Evolutionary conservation across 2,113 vertebrate species (phyloP).

Genomic region (Cochlearius cochlearius): DNA sequence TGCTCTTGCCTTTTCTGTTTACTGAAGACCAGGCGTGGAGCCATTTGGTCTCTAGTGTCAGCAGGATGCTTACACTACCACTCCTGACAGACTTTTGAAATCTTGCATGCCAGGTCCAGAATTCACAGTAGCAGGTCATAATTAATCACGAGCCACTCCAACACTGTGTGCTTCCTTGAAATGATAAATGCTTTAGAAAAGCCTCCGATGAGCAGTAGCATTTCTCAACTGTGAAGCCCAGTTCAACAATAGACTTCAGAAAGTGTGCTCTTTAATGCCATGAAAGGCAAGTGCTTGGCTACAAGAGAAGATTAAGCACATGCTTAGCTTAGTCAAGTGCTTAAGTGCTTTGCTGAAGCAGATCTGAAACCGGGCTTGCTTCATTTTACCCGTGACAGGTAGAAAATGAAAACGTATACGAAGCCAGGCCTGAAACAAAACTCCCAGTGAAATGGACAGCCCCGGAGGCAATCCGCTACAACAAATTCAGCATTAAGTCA

Average conservation of each 20-base stretch:
- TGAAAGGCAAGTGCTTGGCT: not conserved
- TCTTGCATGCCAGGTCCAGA: not conserved
- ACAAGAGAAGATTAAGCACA: not conserved
- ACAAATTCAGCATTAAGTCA: slow-evolving; percentile 91
- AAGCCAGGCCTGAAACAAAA: slow-evolving; percentile 82
- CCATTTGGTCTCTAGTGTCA: not conserved
- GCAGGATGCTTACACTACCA: not conserved
- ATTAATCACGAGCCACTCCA: slow-evolving; percentile 38
- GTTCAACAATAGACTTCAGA: not conserved
- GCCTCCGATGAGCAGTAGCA: not conserved
- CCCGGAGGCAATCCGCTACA: slow-evolving; percentile 83
- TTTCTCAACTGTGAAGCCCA: not conserved
- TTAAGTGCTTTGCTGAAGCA: not conserved
- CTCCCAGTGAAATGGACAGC: slow-evolving; percentile 99
- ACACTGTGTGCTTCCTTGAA: not conserved
- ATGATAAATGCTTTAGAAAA: slow-evolving; percentile 26
- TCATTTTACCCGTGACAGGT: slow-evolving; percentile 66
- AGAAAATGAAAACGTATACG: slow-evolving; percentile 84
- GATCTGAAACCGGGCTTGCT: slow-evolving; percentile 9
- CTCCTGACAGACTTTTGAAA: slow-evolving; percentile 1
- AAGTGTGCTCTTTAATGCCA: not conserved
- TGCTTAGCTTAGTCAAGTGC: not conserved
- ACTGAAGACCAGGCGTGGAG: not conserved
- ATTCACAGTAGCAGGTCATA: slow-evolving; percentile 20
- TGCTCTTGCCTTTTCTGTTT: slow-evolving; percentile 1